Percentiles rank a stretch among this genome's conserved stretches.
Conservation (phyloP, 2,888 invertebrate species). For the Cerceris rybyensis region DNA sequence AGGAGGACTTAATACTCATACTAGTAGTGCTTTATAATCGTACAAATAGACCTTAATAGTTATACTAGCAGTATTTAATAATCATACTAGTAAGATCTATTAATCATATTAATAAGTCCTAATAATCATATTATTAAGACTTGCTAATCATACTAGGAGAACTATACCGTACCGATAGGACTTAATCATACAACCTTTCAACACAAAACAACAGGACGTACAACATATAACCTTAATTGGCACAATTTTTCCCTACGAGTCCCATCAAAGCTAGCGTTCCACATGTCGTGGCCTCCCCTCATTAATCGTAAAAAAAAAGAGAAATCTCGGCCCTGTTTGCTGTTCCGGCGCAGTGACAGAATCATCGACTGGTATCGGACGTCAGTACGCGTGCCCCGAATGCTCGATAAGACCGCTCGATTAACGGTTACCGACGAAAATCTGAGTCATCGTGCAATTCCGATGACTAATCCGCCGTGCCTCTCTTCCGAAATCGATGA, state of each 20-base stretch:
- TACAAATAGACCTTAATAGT: no score
- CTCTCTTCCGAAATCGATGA: conserved; percentile 39
- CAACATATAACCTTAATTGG: neutral
- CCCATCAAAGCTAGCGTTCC: neutral
- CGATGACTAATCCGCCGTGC: conserved; percentile 45
- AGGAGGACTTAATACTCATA: no score
- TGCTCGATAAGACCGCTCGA: conserved; percentile 47
- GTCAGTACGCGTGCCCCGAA: conserved; percentile 14
- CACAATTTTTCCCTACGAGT: neutral
- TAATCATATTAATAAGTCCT: no score
- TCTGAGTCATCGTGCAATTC: conserved; percentile 55
- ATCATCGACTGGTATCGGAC: no score
- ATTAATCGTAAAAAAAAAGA: neutral
- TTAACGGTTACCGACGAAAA: conserved; percentile 53
- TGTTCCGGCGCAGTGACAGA: neutral
- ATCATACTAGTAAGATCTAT: no score
- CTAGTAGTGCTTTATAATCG: no score
- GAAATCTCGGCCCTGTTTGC: neutral
- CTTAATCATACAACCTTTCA: no score
- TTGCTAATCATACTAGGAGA: no score
- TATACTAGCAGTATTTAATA: no score
- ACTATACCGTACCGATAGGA: no score
- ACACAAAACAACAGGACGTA: no score
- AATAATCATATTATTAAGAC: no score
- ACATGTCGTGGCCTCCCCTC: neutral